Base-by-base conservation (phyloP, 2,797 vertebrate species). In the Denticeps clupeoides region DNA sequence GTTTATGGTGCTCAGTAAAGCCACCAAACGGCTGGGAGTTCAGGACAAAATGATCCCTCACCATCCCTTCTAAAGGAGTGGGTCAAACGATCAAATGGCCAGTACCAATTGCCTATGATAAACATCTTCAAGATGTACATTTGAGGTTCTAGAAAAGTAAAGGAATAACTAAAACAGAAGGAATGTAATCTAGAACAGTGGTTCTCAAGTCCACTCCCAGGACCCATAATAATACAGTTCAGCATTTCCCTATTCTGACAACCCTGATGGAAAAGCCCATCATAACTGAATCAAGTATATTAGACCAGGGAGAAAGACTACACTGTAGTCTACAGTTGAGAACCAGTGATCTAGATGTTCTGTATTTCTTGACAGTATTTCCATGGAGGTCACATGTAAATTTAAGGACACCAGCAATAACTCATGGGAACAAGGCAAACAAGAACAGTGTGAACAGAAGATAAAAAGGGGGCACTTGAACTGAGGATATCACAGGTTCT, bases 401-500 rank as follows among this genome's bases (percentile, higher is more conserved):
- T 27, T 45, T 61, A 32, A 38, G 62, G 58, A 54, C 24, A 22
- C 13, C 24, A 42, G 60, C 59, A 72, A n/a, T 64, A 54, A 60
- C 56, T 67, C 63, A 58, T 51, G 53, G 62, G 59, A 67, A 60
- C 60, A 55, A 74, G 79, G 67, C 57, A 43, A 60, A 70, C 51
- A 66, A 47, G 56, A 64, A 53, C 37, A 52, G n/a, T 3, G 11
- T 28, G 57, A 23, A 24, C n/a, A 15, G 49, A 58, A 52, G 18
- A 66, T 59, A 51, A 41, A 54, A 53, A 13, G 64, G 50, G 46
- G 62, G 78, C n/a, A n/a, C n/a, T n/a, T n/a, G n/a, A n/a, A n/a
- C n/a, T n/a, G n/a, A n/a, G n/a, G n/a, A n/a, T n/a, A n/a, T 90
- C 90, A 97, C 91, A 92, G 90, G 69, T 85, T 95, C 82, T 97